A percentile compares a stretch with the other conserved stretches of the same genome.
Conservation (phyloP, 2,797 vertebrate species). For the Lithobates pipiens region DNA sequence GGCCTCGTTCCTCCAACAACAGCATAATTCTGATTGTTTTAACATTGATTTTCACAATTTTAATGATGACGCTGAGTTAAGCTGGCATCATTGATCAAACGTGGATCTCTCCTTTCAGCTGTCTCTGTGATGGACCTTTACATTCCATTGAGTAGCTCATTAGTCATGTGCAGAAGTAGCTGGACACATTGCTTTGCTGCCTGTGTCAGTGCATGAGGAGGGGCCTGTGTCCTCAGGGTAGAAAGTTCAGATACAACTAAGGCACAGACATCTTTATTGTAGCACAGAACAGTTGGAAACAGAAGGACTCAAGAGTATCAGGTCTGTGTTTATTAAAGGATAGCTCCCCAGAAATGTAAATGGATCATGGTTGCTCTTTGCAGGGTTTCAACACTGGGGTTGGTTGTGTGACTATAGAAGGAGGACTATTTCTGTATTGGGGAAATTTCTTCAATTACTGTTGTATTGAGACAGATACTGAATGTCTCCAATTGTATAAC, state of each 20-base stretch:
- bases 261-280: conserved; percentile 17
- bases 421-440: too few species aligned
- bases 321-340: too few species aligned
- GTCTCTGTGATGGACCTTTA: conserved; percentile 59
- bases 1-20: conserved; percentile 43
- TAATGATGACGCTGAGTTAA: conserved; percentile 62
- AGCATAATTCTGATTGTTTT: conserved; percentile 57
- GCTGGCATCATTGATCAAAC: conserved; percentile 60
- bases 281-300: not conserved
- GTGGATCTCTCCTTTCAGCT: conserved; percentile 56
- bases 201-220: conserved; percentile 45
- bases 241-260: conserved; percentile 56
- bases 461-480: too few species aligned
- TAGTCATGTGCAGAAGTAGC: conserved; percentile 58
- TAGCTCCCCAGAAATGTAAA: too few species aligned
- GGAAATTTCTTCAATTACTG: too few species aligned
- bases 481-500: too few species aligned
- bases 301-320: not conserved
- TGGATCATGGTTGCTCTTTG: too few species aligned
- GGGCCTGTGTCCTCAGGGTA: conserved; percentile 44
- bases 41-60: conserved; percentile 59
- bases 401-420: too few species aligned
- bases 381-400: too few species aligned
- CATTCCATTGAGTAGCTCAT: conserved; percentile 60
- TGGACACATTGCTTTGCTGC: conserved; percentile 54